Conservation (phyloP, 2,113 vertebrate species). For the Danio rerio region GRCz12tu NC_133191.1:29885501-29886000, state of each 20-base stretch:
- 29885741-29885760: neutral
- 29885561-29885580: constrained; percentile 1
- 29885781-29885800: no score
- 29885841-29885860: neutral
- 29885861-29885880: neutral
- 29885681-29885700: neutral
- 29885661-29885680: neutral
- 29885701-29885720: neutral
- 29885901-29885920: neutral
- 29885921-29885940: neutral
- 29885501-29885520: constrained; percentile 69
- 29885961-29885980: constrained; percentile 28
- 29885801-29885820: no score
- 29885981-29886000: neutral
- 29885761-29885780: no score
- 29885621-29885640: neutral
- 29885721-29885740: neutral
- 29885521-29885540: constrained; percentile 63
- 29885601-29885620: neutral
- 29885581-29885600: neutral
- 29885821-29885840: no score
- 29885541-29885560: constrained; percentile 11
- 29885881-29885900: neutral
- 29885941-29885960: neutral
- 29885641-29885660: neutral